Conservation (phyloP, 2,797 vertebrate genomes). For the Lutra lutra region DNA sequence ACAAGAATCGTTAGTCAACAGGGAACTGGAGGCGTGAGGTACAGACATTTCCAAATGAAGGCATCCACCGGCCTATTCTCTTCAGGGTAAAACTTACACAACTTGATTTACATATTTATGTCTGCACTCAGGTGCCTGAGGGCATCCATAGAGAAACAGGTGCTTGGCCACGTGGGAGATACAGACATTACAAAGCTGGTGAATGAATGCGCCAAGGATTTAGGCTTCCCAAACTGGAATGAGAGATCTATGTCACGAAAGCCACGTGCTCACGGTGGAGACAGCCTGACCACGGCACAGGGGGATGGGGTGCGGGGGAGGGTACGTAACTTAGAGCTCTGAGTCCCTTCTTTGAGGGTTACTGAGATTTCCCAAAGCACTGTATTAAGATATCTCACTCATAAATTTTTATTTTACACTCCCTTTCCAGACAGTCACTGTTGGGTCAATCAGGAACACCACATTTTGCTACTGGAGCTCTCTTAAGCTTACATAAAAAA, state of each 20-base stretch:
- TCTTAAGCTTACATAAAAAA: conserved; percentile 12
- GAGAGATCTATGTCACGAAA: accelerated
- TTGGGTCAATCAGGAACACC: not conserved
- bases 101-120: not conserved
- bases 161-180: not conserved
- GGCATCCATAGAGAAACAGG: no score
- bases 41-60: not conserved
- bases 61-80: not conserved
- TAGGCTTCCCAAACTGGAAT: accelerated
- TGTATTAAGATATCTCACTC: not conserved
- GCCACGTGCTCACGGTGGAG: accelerated
- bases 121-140: accelerated
- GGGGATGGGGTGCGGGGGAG: not conserved
- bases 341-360: not conserved
- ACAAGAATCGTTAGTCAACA: conserved; percentile 1
- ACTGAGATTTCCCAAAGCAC: not conserved
- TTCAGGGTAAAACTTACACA: not conserved
- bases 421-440: not conserved
- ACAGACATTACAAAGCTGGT: not conserved
- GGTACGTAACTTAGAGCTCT: not conserved
- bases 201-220: not conserved
- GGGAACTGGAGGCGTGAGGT: not conserved
- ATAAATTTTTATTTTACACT: conserved; percentile 26
- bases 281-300: not conserved
- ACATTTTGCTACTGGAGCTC: not conserved